Evolutionary conservation across 2,797 vertebrate genomes (phyloP).

Genomic region (Bucorvus abyssinicus): DNA sequence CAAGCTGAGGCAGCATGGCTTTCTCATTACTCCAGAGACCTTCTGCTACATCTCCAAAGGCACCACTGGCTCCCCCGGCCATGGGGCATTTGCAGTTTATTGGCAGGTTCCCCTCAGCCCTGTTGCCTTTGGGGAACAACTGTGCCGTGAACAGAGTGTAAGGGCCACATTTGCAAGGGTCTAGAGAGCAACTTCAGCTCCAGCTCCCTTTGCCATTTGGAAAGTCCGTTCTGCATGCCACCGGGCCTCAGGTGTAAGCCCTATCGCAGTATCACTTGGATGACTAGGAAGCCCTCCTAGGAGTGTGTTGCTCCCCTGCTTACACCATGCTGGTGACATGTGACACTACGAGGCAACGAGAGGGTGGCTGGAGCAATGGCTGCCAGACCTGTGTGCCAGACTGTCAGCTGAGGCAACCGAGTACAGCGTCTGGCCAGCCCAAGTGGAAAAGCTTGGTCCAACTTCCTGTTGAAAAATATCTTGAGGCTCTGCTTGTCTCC

Average conservation of each 20-base stretch:
- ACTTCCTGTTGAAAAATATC: background rate
- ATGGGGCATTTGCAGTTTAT: background rate
- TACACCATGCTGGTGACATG: accelerated
- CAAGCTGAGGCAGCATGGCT: background rate
- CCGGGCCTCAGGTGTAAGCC: background rate
- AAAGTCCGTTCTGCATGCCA: background rate
- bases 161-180: background rate
- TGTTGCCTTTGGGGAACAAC: background rate
- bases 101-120: background rate
- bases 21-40: background rate
- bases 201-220: background rate
- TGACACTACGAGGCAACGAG: background rate
- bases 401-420: background rate
- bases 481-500: background rate
- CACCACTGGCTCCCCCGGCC: background rate
- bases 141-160: background rate
- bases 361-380: background rate
- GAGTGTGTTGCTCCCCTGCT: background rate
- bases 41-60: background rate
- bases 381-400: background rate
- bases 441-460: background rate
- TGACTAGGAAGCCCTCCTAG: background rate
- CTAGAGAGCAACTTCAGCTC: background rate
- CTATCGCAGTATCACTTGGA: background rate
- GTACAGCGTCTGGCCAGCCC: background rate